A percentile compares a stretch with the other conserved stretches of the same genome.
phyloP scores from a whole-genome alignment of 2,888 invertebrate species.

The Teinopalpus imperialis region DNA sequence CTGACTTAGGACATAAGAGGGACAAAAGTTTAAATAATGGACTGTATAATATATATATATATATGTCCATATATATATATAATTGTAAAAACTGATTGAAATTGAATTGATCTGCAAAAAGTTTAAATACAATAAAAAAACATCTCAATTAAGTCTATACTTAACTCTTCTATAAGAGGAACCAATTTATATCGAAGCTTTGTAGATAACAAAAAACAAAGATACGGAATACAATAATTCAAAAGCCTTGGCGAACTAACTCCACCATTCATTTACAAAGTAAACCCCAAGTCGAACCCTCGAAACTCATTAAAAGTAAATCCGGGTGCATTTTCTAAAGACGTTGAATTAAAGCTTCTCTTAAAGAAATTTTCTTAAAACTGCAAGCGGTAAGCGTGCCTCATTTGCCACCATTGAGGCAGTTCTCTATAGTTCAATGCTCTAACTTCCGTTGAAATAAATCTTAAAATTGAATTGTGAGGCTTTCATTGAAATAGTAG shows the following conservation, averaged over 20 bases:
- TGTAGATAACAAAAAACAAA: conserved; percentile 35
- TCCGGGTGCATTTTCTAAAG: conserved; percentile 77
- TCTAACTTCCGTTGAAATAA: conserved; percentile 57
- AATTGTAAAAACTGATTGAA: too few species aligned
- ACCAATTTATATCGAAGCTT: conserved; percentile 15
- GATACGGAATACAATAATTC: conserved; percentile 35
- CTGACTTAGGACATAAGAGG: too few species aligned
- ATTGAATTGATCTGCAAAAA: too few species aligned
- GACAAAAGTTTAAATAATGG: too few species aligned
- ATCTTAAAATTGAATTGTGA: conserved; percentile 55
- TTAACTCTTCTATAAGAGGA: too few species aligned
- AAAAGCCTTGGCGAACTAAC: conserved; percentile 41
- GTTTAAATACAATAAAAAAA: too few species aligned
- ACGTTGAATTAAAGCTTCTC: conserved; percentile 73
- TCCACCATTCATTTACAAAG: conserved; percentile 68
- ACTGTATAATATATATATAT: too few species aligned
- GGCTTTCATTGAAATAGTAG: conserved; percentile 42
- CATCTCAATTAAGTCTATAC: too few species aligned
- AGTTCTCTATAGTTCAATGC: conserved; percentile 59
- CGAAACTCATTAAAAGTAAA: conserved; percentile 81
- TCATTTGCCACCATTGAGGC: conserved; percentile 77
- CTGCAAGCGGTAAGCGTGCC: conserved; percentile 66
- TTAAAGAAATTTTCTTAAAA: conserved; percentile 72
- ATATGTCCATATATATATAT: too few species aligned
- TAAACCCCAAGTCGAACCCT: conserved; percentile 72